These are phyloP conservation scores for Hyposoter didymator DNA, from an alignment of 2,888 invertebrate genomes.

Conservation along the genomic window DNA sequence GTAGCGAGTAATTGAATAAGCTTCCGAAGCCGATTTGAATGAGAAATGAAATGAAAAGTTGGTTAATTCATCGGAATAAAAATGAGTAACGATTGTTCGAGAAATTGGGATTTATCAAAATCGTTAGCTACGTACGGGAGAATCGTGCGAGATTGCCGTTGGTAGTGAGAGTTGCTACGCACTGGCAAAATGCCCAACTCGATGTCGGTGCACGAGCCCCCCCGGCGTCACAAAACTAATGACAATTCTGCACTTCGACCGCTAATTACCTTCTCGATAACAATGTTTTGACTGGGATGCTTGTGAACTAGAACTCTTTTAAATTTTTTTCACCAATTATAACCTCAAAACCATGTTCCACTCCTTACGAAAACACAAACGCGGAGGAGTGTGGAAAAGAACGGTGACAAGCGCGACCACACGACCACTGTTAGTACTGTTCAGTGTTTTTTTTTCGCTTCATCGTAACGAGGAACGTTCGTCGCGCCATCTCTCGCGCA, in stretches of 20 bases:
- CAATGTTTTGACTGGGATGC: conserved; percentile 12
- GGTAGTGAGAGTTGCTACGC: conserved; percentile 32
- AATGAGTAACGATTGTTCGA: not conserved
- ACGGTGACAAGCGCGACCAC: not conserved
- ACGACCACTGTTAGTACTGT: not conserved
- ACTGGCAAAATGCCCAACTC: conserved; percentile 52
- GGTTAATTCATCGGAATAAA: not conserved
- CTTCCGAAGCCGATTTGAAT: not conserved
- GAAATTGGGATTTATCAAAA: not conserved
- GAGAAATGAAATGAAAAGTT: not conserved
- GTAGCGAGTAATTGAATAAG: not conserved
- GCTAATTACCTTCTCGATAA: not conserved
- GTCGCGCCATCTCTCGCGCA: conserved; percentile 44
- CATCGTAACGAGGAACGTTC: not conserved
- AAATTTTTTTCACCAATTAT: not conserved
- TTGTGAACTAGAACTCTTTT: not conserved
- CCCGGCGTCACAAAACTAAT: conserved; percentile 18
- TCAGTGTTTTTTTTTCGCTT: conserved; percentile 33
- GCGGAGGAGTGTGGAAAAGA: conserved; percentile 30
- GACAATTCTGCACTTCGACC: conserved; percentile 20
- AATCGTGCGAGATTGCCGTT: conserved; percentile 18
- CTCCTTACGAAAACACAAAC: conserved; percentile 11
- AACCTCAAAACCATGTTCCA: conserved; percentile 54
- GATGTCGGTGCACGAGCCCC: conserved; percentile 32
- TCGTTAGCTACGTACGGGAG: conserved; percentile 37